Conservation (phyloP, 2,888 invertebrate genomes). For the Troides oblongomaculatus region DNA sequence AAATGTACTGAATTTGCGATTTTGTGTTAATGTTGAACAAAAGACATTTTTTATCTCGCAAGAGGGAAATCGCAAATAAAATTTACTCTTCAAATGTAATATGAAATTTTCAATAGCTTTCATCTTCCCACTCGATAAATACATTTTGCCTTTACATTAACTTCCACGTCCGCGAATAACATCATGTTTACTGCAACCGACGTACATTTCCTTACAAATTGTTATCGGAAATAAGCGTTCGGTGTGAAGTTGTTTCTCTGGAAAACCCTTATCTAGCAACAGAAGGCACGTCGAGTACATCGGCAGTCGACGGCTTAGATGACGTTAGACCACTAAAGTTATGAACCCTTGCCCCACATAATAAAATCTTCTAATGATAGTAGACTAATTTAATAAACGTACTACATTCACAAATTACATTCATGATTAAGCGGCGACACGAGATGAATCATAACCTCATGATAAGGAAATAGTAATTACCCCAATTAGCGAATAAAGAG, state of each 20-base stretch:
- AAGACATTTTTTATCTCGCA: not conserved
- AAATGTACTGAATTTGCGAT: too few species aligned
- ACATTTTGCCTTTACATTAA: conserved; percentile 32
- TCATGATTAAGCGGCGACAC: not conserved
- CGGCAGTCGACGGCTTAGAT: conserved; percentile 38
- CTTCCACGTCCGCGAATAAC: conserved; percentile 34
- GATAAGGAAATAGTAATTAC: too few species aligned
- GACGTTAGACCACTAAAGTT: conserved; percentile 32
- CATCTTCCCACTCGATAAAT: conserved; percentile 27
- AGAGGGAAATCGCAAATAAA: conserved; percentile 12
- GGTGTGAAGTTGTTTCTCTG: conserved; percentile 54
- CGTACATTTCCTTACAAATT: conserved; percentile 60
- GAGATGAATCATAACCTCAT: too few species aligned
- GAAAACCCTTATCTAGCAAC: conserved; percentile 57
- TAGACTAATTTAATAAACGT: not conserved
- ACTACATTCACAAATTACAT: not conserved
- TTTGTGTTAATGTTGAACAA: too few species aligned
- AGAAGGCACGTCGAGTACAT: conserved; percentile 56
- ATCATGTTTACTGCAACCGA: conserved; percentile 39
- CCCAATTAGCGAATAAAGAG: too few species aligned
- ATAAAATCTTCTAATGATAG: not conserved
- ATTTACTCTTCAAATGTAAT: conserved; percentile 2
- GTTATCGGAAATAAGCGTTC: conserved; percentile 60
- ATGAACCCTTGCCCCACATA: conserved; percentile 29
- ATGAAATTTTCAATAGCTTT: conserved; percentile 25